Percentiles rank a stretch among this genome's conserved stretches.
Conservation (phyloP, 2,888 invertebrate genomes). For the Lordiphosa andalusiaca region DNA sequence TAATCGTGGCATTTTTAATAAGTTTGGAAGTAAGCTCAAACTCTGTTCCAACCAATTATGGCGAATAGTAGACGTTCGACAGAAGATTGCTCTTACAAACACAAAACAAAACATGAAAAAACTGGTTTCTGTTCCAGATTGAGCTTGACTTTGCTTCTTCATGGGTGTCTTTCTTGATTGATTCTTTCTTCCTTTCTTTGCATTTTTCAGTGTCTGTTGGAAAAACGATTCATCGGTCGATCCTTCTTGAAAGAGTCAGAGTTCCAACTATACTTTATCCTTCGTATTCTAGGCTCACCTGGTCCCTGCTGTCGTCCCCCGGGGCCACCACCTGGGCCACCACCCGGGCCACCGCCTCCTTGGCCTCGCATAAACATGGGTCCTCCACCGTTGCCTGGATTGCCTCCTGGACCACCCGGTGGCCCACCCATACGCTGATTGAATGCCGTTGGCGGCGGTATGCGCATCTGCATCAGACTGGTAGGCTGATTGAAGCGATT, state of each 20-base stretch:
- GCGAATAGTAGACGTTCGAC: no score
- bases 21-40: no score
- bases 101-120: no score
- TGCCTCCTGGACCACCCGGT: conserved; percentile 33
- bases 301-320: conserved; percentile 72
- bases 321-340: conserved; percentile 53
- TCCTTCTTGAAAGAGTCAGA: not conserved
- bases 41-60: no score
- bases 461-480: conserved; percentile 79
- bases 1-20: no score
- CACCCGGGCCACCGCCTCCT: conserved; percentile 36
- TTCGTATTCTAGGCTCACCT: conserved; percentile 39
- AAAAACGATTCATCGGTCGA: no score
- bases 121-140: no score
- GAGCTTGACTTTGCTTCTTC: no score
- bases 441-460: conserved; percentile 77
- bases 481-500: conserved; percentile 80
- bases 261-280: not conserved
- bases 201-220: not conserved
- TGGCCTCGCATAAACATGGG: conserved; percentile 66
- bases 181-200: no score
- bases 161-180: no score
- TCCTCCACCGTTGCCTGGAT: conserved; percentile 43
- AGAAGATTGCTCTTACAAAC: no score
- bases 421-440: conserved; percentile 76